Evolutionary conservation across 2,888 invertebrate species (phyloP).

Genomic region (Drosophila maculinotata): DNA sequence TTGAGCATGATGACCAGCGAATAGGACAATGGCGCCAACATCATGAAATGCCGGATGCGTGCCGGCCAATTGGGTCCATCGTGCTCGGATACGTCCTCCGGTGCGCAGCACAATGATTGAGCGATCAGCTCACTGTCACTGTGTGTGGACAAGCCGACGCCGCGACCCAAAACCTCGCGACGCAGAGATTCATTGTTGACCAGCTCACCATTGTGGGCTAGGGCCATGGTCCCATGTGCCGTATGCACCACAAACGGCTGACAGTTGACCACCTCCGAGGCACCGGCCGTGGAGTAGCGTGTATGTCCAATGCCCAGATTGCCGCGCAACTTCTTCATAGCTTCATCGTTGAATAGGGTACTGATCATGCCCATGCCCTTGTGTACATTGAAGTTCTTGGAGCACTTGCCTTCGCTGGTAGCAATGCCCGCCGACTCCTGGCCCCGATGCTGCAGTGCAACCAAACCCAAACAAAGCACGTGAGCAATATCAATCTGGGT

Average conservation of each 20-base stretch:
- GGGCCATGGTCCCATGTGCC: conserved; percentile 95
- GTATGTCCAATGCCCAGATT: conserved; percentile 99
- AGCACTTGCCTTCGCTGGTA: conserved; percentile 94
- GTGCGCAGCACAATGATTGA: conserved; percentile 96
- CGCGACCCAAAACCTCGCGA: conserved; percentile 94
- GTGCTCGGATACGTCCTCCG: conserved; percentile 90
- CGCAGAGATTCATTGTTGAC: conserved; percentile 96
- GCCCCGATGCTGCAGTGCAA: conserved; percentile 98
- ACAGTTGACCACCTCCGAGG: conserved; percentile 97
- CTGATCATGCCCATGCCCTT: conserved; percentile 99
- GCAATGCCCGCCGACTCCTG: conserved; percentile 99
- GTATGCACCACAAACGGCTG: conserved; percentile 99
- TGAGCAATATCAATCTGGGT: conserved; percentile 95
- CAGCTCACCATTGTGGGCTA: conserved; percentile 99
- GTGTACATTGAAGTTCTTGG: conserved; percentile 92
- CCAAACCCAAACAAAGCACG: conserved; percentile 95
- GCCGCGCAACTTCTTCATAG: conserved; percentile 93
- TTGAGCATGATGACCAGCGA: conserved; percentile 97
- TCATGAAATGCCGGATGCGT: conserved; percentile 96
- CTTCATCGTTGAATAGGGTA: conserved; percentile 95
- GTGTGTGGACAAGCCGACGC: conserved; percentile 97
- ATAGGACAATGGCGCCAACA: conserved; percentile 95
- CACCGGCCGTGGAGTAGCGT: conserved; percentile 98
- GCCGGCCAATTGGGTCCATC: conserved; percentile 97
- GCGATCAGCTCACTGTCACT: conserved; percentile 99